These are phyloP conservation scores for Otis tarda DNA, from an alignment of 2,113 vertebrate species.

Conservation along the genomic window DNA sequence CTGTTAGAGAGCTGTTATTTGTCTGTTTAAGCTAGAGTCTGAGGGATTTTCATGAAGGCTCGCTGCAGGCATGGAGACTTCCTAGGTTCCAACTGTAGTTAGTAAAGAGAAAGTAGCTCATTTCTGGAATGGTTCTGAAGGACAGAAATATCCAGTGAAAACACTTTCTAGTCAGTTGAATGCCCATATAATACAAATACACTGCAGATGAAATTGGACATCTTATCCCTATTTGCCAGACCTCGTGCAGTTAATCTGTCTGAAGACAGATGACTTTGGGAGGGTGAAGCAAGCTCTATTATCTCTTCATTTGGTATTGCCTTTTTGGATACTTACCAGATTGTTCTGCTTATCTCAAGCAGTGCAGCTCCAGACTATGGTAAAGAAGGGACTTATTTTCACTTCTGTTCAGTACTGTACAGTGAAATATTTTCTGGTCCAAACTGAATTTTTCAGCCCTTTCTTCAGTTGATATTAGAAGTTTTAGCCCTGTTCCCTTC, in stretches of 20 bases:
- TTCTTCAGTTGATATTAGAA: neutral
- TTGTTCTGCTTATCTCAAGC: slow-evolving; percentile 45
- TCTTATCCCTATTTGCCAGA: slow-evolving; percentile 39
- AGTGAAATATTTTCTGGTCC: neutral
- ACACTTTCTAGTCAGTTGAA: neutral
- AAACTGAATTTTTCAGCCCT: neutral
- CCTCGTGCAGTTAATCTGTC: neutral
- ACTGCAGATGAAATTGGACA: neutral
- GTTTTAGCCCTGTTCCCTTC: neutral
- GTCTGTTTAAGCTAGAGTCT: neutral
- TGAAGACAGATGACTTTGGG: slow-evolving; percentile 5
- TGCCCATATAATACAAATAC: neutral
- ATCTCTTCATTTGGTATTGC: slow-evolving; percentile 38
- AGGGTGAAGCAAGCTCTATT: neutral
- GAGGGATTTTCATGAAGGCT: neutral
- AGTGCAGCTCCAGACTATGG: neutral
- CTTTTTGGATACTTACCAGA: neutral
- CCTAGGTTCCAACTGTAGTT: neutral
- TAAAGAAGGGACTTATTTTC: neutral
- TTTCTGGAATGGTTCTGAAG: neutral
- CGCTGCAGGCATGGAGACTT: neutral
- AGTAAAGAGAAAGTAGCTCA: neutral
- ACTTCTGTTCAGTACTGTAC: neutral
- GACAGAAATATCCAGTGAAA: neutral
- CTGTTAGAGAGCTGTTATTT: neutral